A percentile compares a stretch with the other conserved stretches of the same genome.
phyloP scores from a whole-genome alignment of 2,797 vertebrate species.

The Sebastolobus alascanus region DNA sequence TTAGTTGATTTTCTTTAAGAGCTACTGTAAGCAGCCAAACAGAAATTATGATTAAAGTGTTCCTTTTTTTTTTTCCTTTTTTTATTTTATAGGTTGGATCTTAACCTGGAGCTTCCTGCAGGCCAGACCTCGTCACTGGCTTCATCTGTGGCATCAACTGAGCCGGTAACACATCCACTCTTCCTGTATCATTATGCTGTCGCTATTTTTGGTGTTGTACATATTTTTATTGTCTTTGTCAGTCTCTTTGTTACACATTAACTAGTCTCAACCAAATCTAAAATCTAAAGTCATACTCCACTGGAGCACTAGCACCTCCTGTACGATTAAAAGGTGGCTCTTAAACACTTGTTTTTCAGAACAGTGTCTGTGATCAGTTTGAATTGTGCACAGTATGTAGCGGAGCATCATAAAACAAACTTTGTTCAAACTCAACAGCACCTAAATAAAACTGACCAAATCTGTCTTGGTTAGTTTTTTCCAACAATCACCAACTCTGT shows the following conservation, averaged over 20 bases:
- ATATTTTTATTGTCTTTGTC: not conserved
- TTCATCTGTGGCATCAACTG: conserved; percentile 88
- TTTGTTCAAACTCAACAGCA: no score
- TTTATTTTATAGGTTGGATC: conserved; percentile 83
- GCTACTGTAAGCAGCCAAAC: not conserved
- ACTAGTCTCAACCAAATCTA: not conserved
- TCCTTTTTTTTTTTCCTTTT: not conserved
- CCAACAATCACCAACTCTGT: no score
- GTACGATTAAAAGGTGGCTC: not conserved
- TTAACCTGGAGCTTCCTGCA: conserved; percentile 92
- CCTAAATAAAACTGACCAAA: no score
- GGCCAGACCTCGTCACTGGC: conserved; percentile 89
- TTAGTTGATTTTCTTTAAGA: conserved; percentile 1
- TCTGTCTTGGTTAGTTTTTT: no score
- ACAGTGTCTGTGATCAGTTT: not conserved
- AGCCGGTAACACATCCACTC: conserved; percentile 83
- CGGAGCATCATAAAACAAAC: no score
- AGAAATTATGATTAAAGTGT: not conserved
- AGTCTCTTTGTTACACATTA: not conserved
- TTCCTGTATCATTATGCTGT: not conserved
- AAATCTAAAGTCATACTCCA: not conserved
- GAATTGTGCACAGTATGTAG: not conserved
- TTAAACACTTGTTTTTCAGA: not conserved
- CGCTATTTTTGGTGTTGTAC: conserved; percentile 7
- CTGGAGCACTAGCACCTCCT: not conserved